These are phyloP conservation scores for Oscheius sp. DNA, from an alignment of 2,888 invertebrate species.

Conservation along the genomic window DNA sequence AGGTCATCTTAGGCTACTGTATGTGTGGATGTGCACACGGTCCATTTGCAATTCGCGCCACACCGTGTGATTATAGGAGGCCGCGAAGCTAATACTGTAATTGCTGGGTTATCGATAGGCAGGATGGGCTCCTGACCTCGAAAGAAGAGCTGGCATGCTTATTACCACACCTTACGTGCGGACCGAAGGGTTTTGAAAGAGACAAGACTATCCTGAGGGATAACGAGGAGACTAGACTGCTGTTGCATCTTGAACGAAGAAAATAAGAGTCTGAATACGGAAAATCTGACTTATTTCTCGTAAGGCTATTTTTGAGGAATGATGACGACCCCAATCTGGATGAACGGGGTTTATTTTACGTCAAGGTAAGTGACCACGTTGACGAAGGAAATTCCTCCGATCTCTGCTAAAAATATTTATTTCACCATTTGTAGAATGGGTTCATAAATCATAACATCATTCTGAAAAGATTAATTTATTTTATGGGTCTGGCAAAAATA, in stretches of 20 bases:
- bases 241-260: background rate
- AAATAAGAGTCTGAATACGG: slow-evolving; percentile 6
- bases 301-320: slow-evolving; percentile 10
- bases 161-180: slow-evolving; percentile 8
- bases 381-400: background rate
- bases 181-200: background rate
- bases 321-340: slow-evolving; percentile 12
- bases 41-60: slow-evolving; percentile 24
- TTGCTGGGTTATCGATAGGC: slow-evolving; percentile 22
- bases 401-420: no score
- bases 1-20: slow-evolving; percentile 5
- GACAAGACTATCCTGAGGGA: background rate
- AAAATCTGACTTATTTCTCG: background rate
- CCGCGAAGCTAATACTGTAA: slow-evolving; percentile 28
- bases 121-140: slow-evolving; percentile 23
- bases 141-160: background rate
- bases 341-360: background rate
- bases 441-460: background rate
- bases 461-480: background rate
- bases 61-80: slow-evolving; percentile 28
- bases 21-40: background rate
- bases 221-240: background rate
- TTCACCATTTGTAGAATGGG: no score
- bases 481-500: background rate
- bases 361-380: background rate